Base-by-base conservation (phyloP, 92 coral and sea anemone genomes). In the Epizoanthus rinbou region DNA sequence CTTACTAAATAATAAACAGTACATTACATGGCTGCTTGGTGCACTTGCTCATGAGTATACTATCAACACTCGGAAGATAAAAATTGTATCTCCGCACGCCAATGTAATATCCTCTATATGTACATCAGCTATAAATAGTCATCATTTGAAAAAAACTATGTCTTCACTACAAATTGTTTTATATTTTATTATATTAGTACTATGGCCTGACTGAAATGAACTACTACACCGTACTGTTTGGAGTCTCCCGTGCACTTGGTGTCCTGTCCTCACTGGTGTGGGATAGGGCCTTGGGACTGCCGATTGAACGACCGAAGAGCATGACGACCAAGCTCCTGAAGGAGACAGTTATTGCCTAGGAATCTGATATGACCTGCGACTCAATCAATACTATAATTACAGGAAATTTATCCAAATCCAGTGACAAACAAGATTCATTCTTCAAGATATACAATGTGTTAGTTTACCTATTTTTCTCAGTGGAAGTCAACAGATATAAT, bases 231-330 rank as follows among this genome's bases (percentile, higher is more conserved):
- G 99, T 96, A 9, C 62, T 96, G 82, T 96, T 96, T 90, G 99
- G 99, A 31, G 99, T 96, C 35, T 96, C 99, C 5, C 95, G 99
- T 56, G 96, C 98, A 31, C 84, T 96, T 79, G 99, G 99, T 53
- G 99, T 96, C 75, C 86, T 96, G 21, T 90, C 99, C 43, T 94
- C 99, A 2, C 73, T 94, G 54, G 99, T 96, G 23, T 96, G 99
- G 99, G 97, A 95, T 65, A 93, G 99, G 24, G 99, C 95, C 24
- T 85, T 96, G 69, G 99, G 98, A 31, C 90, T 91, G 57, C 99
- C 99, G 1, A 41, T 96, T 81, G 99, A 96, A 72, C 86, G 99
- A 75, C 99, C 99, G 43, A 96, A 96, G 91, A 96, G 99, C 74
- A 84, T 92, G 91, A 96, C 99, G 8, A 96, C 98, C 16, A 90